Base-by-base conservation (phyloP, 2,888 invertebrate species). In the Hypselothyrea guttata region DNA sequence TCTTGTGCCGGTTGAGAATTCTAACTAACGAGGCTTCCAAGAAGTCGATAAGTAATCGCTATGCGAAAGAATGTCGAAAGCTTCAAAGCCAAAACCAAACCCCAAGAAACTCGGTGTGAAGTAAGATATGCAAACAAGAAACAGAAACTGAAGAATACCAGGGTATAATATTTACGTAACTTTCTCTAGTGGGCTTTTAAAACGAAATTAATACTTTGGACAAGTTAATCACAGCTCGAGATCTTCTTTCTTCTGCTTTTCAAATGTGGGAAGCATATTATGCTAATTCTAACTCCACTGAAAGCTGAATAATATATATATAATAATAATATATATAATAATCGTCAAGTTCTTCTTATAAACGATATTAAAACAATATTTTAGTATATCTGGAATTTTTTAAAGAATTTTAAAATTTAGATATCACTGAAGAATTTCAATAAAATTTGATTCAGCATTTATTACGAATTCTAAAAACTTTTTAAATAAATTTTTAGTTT, bases 21-120 rank as follows among this genome's bases (percentile, higher is more conserved):
- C 22, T 22, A 12, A 34, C 11, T 18, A 27, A 35, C 15, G 9
- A 47, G 51, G 53, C 34, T 66, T 53, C 37, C 33, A 11, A 30
- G n/a, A 38, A 49, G 58, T 42, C 58, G 41, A 58, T 46, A 34
- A 65, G 57, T 46, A 70, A 70, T 38, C 45, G 27, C 22, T 22
- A 65, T 48, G 66, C 67, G 35, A 48, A 64, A 52, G 66, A 71
- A 67, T 71, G 51, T 56, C 12, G 45, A 62, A 40, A 31, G 34
- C 18, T 12, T 7, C 9, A 13, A 34, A 28, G 11, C n/a, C n/a
- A n/a, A 31, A 18, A 22, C 30, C 8, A 8, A n/a, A 4, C 9
- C 35, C n/a, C 30, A 18, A 40, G 30, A 49, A 22, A 4, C 22
- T 22, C 3, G 5, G 22, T 22, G 22, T 22, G 22, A 22, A 22